Evolutionary conservation across 2,797 vertebrate species (phyloP).

Genomic region (Gallinago solitaria): DNA sequence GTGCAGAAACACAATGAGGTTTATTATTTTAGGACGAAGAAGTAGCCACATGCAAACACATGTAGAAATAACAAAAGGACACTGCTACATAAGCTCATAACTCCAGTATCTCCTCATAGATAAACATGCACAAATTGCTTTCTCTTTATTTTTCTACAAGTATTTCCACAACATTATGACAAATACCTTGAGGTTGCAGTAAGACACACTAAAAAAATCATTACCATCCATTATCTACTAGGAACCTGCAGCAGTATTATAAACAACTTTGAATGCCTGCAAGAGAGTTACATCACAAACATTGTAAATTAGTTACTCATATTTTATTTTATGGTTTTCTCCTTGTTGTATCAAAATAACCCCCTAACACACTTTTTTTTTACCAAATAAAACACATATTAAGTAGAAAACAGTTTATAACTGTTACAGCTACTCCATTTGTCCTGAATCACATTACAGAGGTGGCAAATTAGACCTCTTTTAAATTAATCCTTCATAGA

Average conservation of each 20-base stretch:
- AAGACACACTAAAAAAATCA: slow-evolving; percentile 7
- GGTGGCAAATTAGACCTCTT: background rate
- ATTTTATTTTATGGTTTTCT: background rate
- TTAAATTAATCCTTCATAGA: background rate
- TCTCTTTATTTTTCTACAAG: background rate
- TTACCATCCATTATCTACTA: slow-evolving; percentile 28
- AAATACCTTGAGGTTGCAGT: slow-evolving; percentile 41
- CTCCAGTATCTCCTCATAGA: background rate
- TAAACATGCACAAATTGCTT: background rate
- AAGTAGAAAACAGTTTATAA: background rate
- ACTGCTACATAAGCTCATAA: background rate
- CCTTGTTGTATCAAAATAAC: background rate
- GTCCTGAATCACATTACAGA: background rate
- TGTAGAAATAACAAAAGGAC: background rate
- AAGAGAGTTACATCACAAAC: slow-evolving; percentile 11
- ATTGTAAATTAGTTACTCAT: background rate
- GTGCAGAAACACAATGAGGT: background rate
- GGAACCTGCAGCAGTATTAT: background rate
- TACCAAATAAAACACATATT: background rate
- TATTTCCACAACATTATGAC: slow-evolving; percentile 18
- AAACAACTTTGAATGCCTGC: background rate
- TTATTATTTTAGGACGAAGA: background rate
- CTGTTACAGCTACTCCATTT: background rate
- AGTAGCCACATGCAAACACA: background rate
- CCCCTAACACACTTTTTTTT: background rate